Base-by-base conservation (phyloP, 2,888 invertebrate genomes). In the Sinodicranocentrus sp. region DNA sequence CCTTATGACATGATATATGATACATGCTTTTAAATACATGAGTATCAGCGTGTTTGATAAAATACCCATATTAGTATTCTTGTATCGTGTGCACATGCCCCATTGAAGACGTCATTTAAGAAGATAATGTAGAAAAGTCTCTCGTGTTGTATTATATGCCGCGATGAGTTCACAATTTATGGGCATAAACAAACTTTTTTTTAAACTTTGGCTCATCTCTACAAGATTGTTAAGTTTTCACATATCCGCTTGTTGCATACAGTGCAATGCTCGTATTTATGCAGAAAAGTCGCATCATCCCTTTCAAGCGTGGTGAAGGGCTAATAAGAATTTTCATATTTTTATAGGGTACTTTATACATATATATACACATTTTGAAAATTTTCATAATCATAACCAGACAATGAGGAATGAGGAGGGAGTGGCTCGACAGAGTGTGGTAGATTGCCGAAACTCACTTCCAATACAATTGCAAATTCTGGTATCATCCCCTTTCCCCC, bases 401-500 rank as follows among this genome's bases (percentile, higher is more conserved):
- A 33, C 54, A 28, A 33, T 70, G 70, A 28, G 54, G 44, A 17
- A 61, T 61, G 17, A 57, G 25, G 61, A 61, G 57, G 78, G 78
- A 78, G 78, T 78, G 77, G 68, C 68, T n/a, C 48, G 26, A 15
- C 21, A 43, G 57, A 68, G 33, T 78, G 21, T 70, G 61, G 33
- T 68, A 70, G 28, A 70, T 77, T 59, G 44, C 23, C 68, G 28
- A 48, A 2, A 15, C 54, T 67, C 48, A 68, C 8, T 6, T 15
- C 57, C 33, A 6, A 33, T 33, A 33, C 33, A 26, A 39, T 33
- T 72, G n/a, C 44, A 54, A 26, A 26, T 19, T 43, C 52, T 48
- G 25, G 70, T 44, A 13, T 17, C 39, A 39, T 23, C 61, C 61
- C 77, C 78, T 78, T 78, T 78, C 78, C 61, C 78, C 48, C 70